Conservation (phyloP, 2,888 invertebrate species). For the Iphiclides podalirius region DNA sequence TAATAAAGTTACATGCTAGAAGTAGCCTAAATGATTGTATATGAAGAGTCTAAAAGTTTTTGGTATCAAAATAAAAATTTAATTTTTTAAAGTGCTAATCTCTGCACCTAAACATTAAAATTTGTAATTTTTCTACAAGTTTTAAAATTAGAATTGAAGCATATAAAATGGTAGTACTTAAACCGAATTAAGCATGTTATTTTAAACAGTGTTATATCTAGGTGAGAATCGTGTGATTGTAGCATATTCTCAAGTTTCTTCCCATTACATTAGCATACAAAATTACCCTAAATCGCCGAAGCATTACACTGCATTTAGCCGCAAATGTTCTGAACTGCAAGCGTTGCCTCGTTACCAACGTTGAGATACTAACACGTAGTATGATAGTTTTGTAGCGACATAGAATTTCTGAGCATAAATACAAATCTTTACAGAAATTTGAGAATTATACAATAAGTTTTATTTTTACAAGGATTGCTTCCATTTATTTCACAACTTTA, state of each 20-base stretch:
- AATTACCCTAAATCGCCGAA: conserved; percentile 14
- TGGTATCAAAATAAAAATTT: no score
- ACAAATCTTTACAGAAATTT: not conserved
- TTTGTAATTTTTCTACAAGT: no score
- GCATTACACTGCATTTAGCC: conserved; percentile 18
- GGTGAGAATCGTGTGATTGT: conserved; percentile 9
- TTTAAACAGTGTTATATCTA: conserved; percentile 3
- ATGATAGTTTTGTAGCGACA: conserved; percentile 1
- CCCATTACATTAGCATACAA: conserved; percentile 20
- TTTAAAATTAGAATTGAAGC: no score
- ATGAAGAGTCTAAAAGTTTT: no score
- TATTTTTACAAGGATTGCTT: no score
- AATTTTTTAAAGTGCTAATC: no score
- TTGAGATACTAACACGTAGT: conserved; percentile 17
- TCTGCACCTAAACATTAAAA: no score
- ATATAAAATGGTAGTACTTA: not conserved
- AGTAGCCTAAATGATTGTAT: no score
- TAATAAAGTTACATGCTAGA: no score
- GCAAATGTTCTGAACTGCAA: conserved; percentile 20
- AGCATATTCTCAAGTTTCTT: conserved; percentile 16
- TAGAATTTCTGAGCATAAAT: not conserved
- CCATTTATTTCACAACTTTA: no score
- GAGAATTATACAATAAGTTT: no score
- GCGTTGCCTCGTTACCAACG: conserved; percentile 14
- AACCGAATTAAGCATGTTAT: not conserved